Evolutionary conservation across 2,888 invertebrate species (phyloP).

Genomic region (Philereme transversata): DNA sequence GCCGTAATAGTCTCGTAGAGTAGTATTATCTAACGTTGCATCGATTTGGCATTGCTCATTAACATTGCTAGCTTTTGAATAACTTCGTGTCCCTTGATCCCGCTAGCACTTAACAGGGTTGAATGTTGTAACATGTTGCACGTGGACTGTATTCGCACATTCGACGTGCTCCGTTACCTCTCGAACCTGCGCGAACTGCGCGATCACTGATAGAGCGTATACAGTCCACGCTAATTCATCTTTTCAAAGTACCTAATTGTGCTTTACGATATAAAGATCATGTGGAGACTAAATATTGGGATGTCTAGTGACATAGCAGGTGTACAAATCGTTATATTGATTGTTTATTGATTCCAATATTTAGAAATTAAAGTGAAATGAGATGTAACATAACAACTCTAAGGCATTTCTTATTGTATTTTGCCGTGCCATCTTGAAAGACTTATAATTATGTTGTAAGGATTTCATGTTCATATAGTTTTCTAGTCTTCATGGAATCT

Average conservation of each 20-base stretch:
- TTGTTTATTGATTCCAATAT: slow-evolving; percentile 80
- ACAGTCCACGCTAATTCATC: slow-evolving; percentile 57
- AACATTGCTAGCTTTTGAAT: slow-evolving; percentile 71
- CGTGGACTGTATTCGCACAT: slow-evolving; percentile 65
- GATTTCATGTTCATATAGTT: slow-evolving; percentile 83
- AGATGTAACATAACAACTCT: slow-evolving; percentile 66
- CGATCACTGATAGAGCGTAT: slow-evolving; percentile 48
- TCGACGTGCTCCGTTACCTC: slow-evolving; percentile 29
- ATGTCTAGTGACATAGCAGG: slow-evolving; percentile 73
- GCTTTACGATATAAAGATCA: slow-evolving; percentile 64
- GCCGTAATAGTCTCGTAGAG: slow-evolving; percentile 50
- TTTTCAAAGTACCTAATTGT: slow-evolving; percentile 55
- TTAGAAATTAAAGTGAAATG: slow-evolving; percentile 70
- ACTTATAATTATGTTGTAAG: slow-evolving; percentile 78
- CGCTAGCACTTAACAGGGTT: slow-evolving; percentile 78
- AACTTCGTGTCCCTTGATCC: slow-evolving; percentile 81
- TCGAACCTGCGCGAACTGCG: slow-evolving; percentile 32
- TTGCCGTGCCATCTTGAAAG: slow-evolving; percentile 81
- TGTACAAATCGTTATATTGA: slow-evolving; percentile 80
- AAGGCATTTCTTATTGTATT: slow-evolving; percentile 79
- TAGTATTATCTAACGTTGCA: slow-evolving; percentile 65
- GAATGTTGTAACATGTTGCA: slow-evolving; percentile 75
- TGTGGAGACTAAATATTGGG: slow-evolving; percentile 76
- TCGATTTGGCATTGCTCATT: slow-evolving; percentile 62
- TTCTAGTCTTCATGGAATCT: slow-evolving; percentile 82